Base-by-base conservation (phyloP, 2,113 vertebrate species). In the Mirounga angustirostris region DNA sequence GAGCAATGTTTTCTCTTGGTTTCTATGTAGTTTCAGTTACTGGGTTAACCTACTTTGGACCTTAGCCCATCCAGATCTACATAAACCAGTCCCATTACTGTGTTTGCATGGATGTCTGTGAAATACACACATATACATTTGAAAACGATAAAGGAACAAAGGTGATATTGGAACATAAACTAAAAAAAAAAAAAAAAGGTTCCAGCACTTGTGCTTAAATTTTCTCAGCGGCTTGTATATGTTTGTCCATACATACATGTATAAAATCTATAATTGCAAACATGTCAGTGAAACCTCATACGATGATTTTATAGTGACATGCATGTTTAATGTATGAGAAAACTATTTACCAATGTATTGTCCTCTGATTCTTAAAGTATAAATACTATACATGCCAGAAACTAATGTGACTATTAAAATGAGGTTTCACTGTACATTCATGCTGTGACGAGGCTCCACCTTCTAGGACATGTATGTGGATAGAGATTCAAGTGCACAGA, bases 51-150 rank as follows among this genome's bases (percentile, higher is more conserved):
- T 92, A 16, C 74, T 90, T 26, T 0, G 87, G 91, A 98, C 61
- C 2, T 61, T 87, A 97, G 80, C 78, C 46, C 96, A 96, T 69
- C 82, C 95, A 96, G 94, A 94, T 79, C 97, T 97, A 88, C 97
- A 98, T 94, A 96, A 98, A 95, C 65, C 93, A 94, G 58, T 76
- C 93, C 95, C 95, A 98, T 98, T 97, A 94, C 97, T 97, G 87
- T 98, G 94, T 98, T 97, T 98, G 98, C 98, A 98, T 98, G 98
- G 94, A 96, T 98, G 93, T 98, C 98, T 96, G 86, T 87, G 93
- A 97, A 97, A 98, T 93, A 97, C 94, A 98, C 30, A 56, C 52
- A 89, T 28, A 95, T 43, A 92, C 97, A 97, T 98, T 90, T 71
- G 95, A 98, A 98, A 97, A 86, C 59, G 94, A 98, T 96, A 98